These are phyloP conservation scores for Gallinago stenura DNA, from an alignment of 2,797 vertebrate genomes.

Conservation along the genomic window DNA sequence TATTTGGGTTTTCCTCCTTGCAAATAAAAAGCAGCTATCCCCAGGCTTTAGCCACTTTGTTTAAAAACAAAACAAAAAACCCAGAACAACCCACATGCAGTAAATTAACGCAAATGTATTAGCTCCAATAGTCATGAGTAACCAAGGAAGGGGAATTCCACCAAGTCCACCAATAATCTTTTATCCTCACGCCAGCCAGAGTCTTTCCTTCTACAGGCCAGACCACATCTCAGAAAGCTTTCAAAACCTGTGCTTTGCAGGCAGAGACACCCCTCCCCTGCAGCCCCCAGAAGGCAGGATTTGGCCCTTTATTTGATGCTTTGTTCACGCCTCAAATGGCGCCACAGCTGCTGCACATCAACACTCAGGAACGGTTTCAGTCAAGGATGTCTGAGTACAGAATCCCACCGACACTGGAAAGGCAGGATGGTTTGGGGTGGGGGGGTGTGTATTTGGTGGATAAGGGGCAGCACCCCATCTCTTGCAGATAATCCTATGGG, in stretches of 20 bases:
- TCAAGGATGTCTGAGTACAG: not conserved
- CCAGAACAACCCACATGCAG: not conserved
- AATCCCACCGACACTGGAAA: not conserved
- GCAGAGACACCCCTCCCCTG: not conserved
- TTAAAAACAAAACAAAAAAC: not conserved
- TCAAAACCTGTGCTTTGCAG: not conserved
- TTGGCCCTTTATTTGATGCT: not conserved
- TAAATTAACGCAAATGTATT: not conserved
- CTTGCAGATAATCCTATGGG: not conserved
- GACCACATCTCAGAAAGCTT: not conserved
- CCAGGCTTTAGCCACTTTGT: not conserved
- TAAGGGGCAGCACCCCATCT: not conserved
- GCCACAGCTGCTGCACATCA: not conserved
- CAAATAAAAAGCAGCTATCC: not conserved
- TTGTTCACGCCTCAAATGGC: not conserved
- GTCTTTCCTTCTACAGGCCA: not conserved
- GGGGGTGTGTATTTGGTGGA: not conserved
- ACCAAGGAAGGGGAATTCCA: not conserved
- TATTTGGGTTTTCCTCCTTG: not conserved
- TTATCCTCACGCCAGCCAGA: rapidly evolving
- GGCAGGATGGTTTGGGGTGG: not conserved
- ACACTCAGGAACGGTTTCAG: not conserved
- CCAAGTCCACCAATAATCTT: not conserved
- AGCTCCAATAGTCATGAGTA: not conserved
- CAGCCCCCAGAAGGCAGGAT: not conserved